Evolutionary conservation across 2,113 vertebrate species (phyloP).

Genomic region (Naja naja): DNA sequence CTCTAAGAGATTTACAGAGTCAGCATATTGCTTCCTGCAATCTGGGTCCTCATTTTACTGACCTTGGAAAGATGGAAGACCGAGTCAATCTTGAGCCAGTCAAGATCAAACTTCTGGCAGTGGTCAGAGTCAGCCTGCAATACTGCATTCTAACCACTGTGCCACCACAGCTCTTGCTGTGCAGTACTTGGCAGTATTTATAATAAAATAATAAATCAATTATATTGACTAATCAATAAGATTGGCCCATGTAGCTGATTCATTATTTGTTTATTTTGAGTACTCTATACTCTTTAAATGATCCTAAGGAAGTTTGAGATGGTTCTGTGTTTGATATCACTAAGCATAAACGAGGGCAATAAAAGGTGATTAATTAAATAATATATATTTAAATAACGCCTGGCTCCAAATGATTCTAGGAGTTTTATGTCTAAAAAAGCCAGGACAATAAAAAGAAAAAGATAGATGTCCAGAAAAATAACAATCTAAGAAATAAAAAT

Average conservation of each 20-base stretch:
- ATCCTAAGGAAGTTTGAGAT: neutral
- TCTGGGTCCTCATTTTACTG: neutral
- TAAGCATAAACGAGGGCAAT: neutral
- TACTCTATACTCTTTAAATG: neutral
- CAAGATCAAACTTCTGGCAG: neutral
- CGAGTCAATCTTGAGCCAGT: neutral
- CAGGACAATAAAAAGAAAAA: neutral
- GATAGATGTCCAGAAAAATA: neutral
- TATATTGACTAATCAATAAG: neutral
- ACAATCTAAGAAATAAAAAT: neutral
- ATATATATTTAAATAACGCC: neutral
- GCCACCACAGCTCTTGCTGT: neutral
- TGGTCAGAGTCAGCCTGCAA: neutral
- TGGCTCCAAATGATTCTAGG: neutral
- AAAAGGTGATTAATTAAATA: neutral
- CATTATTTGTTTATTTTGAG: neutral
- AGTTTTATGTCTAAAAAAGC: neutral
- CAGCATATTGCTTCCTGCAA: neutral
- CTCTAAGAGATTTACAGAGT: neutral
- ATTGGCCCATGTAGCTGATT: neutral
- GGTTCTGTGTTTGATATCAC: neutral
- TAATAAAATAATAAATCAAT: neutral
- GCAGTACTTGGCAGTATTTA: neutral
- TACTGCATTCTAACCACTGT: neutral
- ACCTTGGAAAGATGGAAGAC: neutral